phyloP scores from a whole-genome alignment of 2,888 invertebrate genomes.

The Baronia brevicornis region DNA sequence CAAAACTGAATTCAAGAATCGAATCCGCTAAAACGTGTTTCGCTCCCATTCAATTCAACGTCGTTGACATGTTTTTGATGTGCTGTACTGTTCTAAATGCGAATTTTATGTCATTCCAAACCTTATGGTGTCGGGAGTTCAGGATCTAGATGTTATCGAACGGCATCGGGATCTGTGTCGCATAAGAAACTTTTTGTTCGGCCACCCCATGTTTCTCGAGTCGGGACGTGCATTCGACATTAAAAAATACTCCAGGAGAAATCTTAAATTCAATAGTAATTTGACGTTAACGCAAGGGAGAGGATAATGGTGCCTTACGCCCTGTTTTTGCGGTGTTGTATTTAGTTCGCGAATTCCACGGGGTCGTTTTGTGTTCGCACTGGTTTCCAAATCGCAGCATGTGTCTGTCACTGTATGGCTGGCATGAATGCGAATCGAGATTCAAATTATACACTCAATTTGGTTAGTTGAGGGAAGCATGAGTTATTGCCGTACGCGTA shows the following conservation, averaged over 20 bases:
- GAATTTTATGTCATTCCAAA: constrained; percentile 40
- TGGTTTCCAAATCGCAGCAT: constrained; percentile 65
- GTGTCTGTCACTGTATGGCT: constrained; percentile 49
- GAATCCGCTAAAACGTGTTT: constrained; percentile 57
- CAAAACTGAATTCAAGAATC: constrained; percentile 32
- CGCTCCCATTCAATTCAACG: constrained; percentile 41
- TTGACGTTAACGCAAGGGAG: constrained; percentile 59
- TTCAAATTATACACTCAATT: constrained; percentile 74
- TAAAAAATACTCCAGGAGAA: constrained; percentile 64
- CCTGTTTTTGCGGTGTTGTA: constrained; percentile 72
- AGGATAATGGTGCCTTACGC: constrained; percentile 55
- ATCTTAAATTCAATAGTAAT: constrained; percentile 73
- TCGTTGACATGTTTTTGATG: constrained; percentile 42
- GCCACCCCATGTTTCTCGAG: constrained; percentile 38
- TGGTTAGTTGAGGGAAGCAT: constrained; percentile 59
- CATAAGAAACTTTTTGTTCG: constrained; percentile 38
- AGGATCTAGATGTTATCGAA: constrained; percentile 32
- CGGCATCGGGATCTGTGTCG: constrained; percentile 29
- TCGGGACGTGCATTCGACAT: constrained; percentile 59
- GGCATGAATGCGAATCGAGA: constrained; percentile 52
- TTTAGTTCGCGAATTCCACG: constrained; percentile 67
- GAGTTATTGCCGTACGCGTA: constrained; percentile 62
- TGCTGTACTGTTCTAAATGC: constrained; percentile 34
- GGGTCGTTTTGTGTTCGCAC: constrained; percentile 61
- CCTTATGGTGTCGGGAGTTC: constrained; percentile 47